These are phyloP conservation scores for Pseudomyrmex cubaensis DNA, from an alignment of 1,140 invertebrate genomes.

Conservation along the genomic window DNA sequence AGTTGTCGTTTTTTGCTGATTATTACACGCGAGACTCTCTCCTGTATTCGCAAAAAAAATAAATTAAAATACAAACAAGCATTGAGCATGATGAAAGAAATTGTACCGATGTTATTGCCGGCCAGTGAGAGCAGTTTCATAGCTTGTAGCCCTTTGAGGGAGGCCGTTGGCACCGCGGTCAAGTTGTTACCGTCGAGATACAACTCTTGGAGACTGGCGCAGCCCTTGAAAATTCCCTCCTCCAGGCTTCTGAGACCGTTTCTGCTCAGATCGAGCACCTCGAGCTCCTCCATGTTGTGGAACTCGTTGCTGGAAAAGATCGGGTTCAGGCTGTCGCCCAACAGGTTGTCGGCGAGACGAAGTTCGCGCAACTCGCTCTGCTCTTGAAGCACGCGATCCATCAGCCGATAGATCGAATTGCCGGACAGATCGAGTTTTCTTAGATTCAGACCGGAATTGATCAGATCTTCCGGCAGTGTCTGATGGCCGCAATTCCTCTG, in stretches of 20 bases:
- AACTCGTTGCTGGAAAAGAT: conserved; percentile 95
- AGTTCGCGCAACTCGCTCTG: conserved; percentile 89
- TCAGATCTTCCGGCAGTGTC: conserved; percentile 87
- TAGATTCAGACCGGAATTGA: conserved; percentile 87
- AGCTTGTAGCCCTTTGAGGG: conserved; percentile 91
- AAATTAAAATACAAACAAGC: too few relatives aligned
- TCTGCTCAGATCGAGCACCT: conserved; percentile 90
- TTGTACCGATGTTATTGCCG: conserved; percentile 92
- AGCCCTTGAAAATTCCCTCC: conserved; percentile 94
- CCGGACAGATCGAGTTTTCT: conserved; percentile 92
- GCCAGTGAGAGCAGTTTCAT: conserved; percentile 90
- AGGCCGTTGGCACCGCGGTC: conserved; percentile 89
- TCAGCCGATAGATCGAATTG: conserved; percentile 92
- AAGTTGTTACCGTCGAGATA: conserved; percentile 93
- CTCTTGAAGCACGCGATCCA: conserved; percentile 90
- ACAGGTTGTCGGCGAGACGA: conserved; percentile 91
- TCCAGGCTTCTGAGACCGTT: conserved; percentile 93
- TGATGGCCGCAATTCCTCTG: conserved; percentile 92
- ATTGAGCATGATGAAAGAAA: too few relatives aligned
- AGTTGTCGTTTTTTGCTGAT: too few relatives aligned
- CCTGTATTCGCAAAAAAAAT: too few relatives aligned
- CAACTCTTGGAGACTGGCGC: conserved; percentile 91
- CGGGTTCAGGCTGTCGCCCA: conserved; percentile 95
- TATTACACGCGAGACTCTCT: too few relatives aligned
- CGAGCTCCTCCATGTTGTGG: conserved; percentile 90